Evolutionary conservation across 2,797 vertebrate species (phyloP).

Genomic region (Valencia hispanica): DNA sequence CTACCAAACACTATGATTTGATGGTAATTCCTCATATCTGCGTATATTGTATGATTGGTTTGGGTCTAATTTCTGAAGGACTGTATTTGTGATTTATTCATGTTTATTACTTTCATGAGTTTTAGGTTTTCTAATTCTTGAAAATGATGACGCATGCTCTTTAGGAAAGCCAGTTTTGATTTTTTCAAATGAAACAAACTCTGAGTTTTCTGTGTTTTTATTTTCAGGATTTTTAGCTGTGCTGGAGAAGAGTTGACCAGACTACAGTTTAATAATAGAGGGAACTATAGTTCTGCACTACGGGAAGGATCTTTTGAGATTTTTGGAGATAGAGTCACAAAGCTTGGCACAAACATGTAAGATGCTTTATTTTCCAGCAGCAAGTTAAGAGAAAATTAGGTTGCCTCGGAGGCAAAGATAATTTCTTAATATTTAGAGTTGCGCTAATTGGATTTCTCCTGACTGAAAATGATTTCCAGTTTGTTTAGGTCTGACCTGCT

Average conservation of each 20-base stretch:
- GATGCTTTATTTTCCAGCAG: not conserved
- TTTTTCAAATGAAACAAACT: not conserved
- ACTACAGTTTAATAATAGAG: constrained; percentile 85
- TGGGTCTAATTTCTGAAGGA: constrained; percentile 19
- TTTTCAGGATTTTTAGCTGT: constrained; percentile 86
- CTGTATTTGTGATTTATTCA: not conserved
- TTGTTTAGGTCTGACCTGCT: not conserved
- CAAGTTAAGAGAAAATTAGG: not conserved
- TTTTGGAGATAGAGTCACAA: constrained; percentile 93
- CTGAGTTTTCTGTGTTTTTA: constrained; percentile 14
- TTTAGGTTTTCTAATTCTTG: not conserved
- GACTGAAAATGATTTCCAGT: not conserved
- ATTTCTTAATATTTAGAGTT: not conserved
- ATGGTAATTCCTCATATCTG: constrained; percentile 38
- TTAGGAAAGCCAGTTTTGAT: not conserved
- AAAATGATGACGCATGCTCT: not conserved
- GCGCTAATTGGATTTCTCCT: too few species aligned
- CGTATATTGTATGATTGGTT: constrained; percentile 28
- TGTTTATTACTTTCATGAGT: not conserved
- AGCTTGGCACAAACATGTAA: constrained; percentile 97
- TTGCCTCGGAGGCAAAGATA: not conserved
- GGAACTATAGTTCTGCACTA: constrained; percentile 84
- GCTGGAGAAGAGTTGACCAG: constrained; percentile 88
- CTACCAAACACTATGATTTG: constrained; percentile 24
- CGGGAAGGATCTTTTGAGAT: constrained; percentile 94